Evolutionary conservation across 2,797 vertebrate genomes (phyloP).

Genomic region (Chrysocyon brachyurus): DNA sequence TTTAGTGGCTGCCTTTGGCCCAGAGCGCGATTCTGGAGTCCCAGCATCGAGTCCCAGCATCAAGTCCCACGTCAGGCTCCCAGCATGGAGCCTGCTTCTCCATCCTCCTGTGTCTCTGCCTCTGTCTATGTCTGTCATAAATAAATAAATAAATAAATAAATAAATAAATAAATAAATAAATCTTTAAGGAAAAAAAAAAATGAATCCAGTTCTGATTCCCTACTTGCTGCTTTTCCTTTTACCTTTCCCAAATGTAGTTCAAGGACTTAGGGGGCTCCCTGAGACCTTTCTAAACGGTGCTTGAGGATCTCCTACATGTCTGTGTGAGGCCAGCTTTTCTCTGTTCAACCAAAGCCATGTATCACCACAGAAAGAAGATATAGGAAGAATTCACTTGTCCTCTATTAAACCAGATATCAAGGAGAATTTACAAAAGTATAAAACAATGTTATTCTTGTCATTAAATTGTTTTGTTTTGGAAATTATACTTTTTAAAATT

Average conservation of each 20-base stretch:
- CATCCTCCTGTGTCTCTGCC: too few relatives aligned
- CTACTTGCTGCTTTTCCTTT: not conserved
- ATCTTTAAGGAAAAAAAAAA: too few relatives aligned
- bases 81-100: too few relatives aligned
- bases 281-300: not conserved
- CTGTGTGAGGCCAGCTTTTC: not conserved
- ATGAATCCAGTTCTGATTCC: constrained; percentile 13
- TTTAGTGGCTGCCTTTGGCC: too few relatives aligned
- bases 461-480: not conserved
- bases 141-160: too few relatives aligned
- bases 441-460: not conserved
- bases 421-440: not conserved
- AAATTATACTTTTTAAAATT: not conserved
- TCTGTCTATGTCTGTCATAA: too few relatives aligned
- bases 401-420: not conserved
- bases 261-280: not conserved
- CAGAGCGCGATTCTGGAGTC: too few relatives aligned
- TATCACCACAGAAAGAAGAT: not conserved
- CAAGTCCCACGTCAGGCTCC: too few relatives aligned
- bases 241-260: not conserved
- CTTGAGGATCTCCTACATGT: not conserved
- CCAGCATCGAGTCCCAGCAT: too few relatives aligned
- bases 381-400: not conserved
- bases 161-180: too few relatives aligned
- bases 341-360: not conserved